These are phyloP conservation scores for Sebastes matsubarae DNA, from an alignment of 2,797 vertebrate species.

Conservation along the genomic window DNA sequence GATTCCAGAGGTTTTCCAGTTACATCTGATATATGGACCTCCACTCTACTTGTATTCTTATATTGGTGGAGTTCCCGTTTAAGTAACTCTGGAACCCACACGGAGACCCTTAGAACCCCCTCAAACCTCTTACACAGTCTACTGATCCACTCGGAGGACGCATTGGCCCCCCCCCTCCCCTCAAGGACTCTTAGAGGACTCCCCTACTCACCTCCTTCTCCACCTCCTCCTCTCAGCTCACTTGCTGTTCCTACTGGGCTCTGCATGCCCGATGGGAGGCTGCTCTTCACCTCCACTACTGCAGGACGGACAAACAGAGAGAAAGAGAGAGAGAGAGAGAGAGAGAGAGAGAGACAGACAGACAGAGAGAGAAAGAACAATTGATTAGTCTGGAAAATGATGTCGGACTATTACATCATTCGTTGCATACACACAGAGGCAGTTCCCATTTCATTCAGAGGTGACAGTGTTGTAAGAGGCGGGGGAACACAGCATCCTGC, in stretches of 20 bases:
- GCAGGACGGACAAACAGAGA: conserved; percentile 21
- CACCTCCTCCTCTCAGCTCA: conserved; percentile 78
- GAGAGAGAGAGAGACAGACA: background rate
- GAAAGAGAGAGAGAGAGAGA: background rate
- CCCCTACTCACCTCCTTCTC: conserved; percentile 59
- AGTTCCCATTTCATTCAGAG: conserved; percentile 45
- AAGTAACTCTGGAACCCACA: background rate
- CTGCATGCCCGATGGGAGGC: conserved; percentile 88
- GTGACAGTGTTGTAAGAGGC: conserved; percentile 29
- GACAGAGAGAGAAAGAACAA: background rate
- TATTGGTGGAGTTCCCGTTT: background rate
- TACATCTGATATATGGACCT: too few species aligned
- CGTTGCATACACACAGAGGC: background rate
- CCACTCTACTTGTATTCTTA: background rate
- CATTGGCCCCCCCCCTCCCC: background rate
- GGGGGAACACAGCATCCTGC: conserved; percentile 26
- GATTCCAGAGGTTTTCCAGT: too few species aligned
- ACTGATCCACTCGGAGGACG: background rate
- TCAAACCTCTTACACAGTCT: background rate
- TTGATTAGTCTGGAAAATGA: conserved; percentile 37
- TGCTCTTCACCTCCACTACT: conserved; percentile 89
- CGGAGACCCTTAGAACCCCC: background rate
- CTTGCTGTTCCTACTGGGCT: conserved; percentile 81
- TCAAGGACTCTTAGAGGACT: conserved; percentile 40
- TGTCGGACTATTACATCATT: conserved; percentile 49